A percentile compares a stretch with the other conserved stretches of the same genome.
phyloP scores from a whole-genome alignment of 2,888 invertebrate genomes.

The Actias luna region DNA sequence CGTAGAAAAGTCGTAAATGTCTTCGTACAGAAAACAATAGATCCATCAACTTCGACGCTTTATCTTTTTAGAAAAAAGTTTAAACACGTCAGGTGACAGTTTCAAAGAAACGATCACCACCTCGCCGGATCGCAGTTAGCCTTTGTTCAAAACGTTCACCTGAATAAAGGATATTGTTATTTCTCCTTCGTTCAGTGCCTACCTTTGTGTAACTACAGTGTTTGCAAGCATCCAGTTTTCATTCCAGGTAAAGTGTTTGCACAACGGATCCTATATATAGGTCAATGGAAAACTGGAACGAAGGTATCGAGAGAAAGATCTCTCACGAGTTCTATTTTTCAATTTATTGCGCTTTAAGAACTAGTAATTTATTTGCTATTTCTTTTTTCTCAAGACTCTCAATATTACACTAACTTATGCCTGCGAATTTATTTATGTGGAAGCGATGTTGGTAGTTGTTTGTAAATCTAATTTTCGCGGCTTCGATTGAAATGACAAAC shows the following conservation, averaged over 20 bases:
- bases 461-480: no score
- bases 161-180: constrained; percentile 52
- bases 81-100: constrained; percentile 41
- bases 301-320: constrained; percentile 26
- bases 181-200: constrained; percentile 46
- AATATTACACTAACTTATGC: not conserved
- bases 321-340: constrained; percentile 26
- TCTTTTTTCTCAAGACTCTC: not conserved
- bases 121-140: constrained; percentile 21
- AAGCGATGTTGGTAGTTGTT: no score
- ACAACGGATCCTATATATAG: constrained; percentile 44
- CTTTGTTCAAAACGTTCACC: constrained; percentile 28
- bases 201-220: constrained; percentile 43
- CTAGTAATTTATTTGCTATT: not conserved
- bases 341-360: constrained; percentile 14
- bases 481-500: no score
- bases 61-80: constrained; percentile 43
- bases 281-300: constrained; percentile 37
- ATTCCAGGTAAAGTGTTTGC: constrained; percentile 43
- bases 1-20: not conserved
- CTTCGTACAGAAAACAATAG: not conserved
- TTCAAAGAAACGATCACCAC: constrained; percentile 42
- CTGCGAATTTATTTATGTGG: no score
- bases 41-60: constrained; percentile 16
- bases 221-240: constrained; percentile 44